Base-by-base conservation (phyloP, 2,888 invertebrate genomes). In the Leptinotarsa peninsularis region DNA sequence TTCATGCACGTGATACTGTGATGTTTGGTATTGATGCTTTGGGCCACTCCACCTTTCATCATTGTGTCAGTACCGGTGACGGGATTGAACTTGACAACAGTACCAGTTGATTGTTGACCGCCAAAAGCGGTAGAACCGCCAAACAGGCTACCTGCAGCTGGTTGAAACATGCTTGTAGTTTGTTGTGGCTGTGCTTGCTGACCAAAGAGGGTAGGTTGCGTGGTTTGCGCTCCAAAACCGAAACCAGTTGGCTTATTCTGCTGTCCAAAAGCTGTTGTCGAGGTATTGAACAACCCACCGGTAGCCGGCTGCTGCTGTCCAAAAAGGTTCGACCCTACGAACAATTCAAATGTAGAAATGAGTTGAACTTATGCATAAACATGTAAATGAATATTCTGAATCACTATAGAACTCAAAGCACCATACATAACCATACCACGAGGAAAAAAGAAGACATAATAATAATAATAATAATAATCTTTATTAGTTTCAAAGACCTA, bases 1-100 rank as follows among this genome's bases (percentile, higher is more conserved):
- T 98, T 98, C 99, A 99, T 99, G 75, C 97, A 97, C 0, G 98
- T 98, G 77, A 99, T 98, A 87, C 98, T 98, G 86, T 98, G 96
- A 86, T 98, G 97, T 83, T 96, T 94, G 0, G 98, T 99, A 83
- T 93, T 96, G 80, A 99, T 97, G 79, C 91, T 95, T 85, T 93
- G 94, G 3, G 95, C 93, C 3, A 93, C 91, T 0, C 97, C 97
- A 80, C 94, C 94, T 88, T 98, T 98, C 84, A 96, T 92, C 89
- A 98, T 93, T 0, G 97, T 95, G 85, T 99, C 99, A 0, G 94
- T 95, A 2, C 97, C 97, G 49, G 94, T 93, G 0, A 95, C 93
- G 0, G 97, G 95, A 81, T 91, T 93, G 88, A 97, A 98, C 87
- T 98, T 98, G 1, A 95, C 90, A 0, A 93, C 93, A 0, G 96